phyloP scores from a whole-genome alignment of 2,797 vertebrate genomes.

The Pyrocephalus nanus region DNA sequence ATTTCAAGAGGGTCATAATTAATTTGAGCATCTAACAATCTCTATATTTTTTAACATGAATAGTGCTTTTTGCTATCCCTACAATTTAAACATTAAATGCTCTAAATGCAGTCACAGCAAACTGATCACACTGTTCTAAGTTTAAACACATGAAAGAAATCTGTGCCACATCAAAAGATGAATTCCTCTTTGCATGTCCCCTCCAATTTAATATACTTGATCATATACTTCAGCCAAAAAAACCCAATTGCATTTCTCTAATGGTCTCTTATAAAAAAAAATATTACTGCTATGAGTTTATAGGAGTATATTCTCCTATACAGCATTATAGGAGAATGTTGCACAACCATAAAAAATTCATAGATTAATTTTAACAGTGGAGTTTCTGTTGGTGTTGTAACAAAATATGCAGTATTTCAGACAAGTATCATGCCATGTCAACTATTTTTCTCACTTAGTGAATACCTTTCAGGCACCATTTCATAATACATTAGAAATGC shows the following conservation, averaged over 20 bases:
- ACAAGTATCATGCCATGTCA: background rate
- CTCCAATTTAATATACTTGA: background rate
- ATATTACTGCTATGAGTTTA: background rate
- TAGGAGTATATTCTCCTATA: too few relatives aligned
- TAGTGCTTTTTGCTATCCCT: background rate
- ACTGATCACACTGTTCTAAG: background rate
- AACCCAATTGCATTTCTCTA: background rate
- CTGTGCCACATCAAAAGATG: background rate
- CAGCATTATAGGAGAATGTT: background rate
- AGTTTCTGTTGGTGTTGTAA: background rate
- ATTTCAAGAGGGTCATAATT: slow-evolving; percentile 20
- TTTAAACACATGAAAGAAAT: background rate
- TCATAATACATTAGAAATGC: background rate
- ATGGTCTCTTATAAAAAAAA: background rate
- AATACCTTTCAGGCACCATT: background rate
- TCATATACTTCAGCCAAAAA: background rate
- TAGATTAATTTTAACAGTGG: background rate
- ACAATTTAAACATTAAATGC: background rate
- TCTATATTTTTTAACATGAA: background rate
- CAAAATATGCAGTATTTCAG: background rate
- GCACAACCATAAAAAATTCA: background rate
- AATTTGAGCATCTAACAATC: background rate
- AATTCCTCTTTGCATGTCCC: background rate
- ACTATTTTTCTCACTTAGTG: background rate
- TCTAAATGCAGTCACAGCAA: slow-evolving; percentile 38